Percentiles rank a stretch among this genome's conserved stretches.
These are phyloP conservation scores for human DNA, from an alignment of 2,113 vertebrate genomes.

Conservation along the genomic window GRCh38 chr3:136166501-136167000, in stretches of 20 bases:
- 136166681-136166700: background rate
- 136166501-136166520: background rate
- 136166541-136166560: background rate
- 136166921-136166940: constrained; percentile 9
- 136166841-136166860: background rate
- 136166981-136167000: background rate
- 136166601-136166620: background rate
- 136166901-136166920: background rate
- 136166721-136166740: background rate
- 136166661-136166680: background rate
- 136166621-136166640: background rate
- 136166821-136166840: background rate
- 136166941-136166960: background rate
- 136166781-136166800: background rate
- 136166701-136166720: background rate
- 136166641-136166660: background rate
- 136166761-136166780: background rate
- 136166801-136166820: background rate
- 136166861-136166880: background rate
- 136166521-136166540: constrained; percentile 22
- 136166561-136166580: background rate
- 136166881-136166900: background rate
- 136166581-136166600: background rate
- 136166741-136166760: background rate
- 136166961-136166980: background rate